These are phyloP conservation scores for Enteromius argenteus DNA, from an alignment of 2,797 vertebrate species.

Conservation along the genomic window DNA sequence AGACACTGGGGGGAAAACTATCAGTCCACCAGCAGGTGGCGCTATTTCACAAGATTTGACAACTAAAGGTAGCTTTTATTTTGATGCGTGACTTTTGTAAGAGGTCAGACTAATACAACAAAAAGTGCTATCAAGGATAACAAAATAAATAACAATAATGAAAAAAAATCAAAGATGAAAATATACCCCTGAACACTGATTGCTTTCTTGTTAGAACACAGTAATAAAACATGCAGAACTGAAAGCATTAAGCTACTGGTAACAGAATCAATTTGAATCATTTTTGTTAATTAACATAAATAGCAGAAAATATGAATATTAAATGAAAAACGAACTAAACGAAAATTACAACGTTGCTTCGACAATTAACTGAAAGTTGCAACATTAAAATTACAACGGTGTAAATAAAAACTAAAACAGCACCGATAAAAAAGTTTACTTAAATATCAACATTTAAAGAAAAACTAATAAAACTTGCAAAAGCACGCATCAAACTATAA, in stretches of 20 bases:
- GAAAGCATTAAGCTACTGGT: background rate
- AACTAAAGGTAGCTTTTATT: background rate
- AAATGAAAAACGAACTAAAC: background rate
- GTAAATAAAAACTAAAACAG: background rate
- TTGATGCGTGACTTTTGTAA: background rate
- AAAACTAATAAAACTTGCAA: background rate
- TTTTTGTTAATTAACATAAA: background rate
- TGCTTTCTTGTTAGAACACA: background rate
- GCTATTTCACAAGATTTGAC: conserved; percentile 46
- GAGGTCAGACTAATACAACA: background rate
- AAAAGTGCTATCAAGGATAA: background rate
- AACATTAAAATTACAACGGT: background rate
- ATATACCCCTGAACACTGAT: background rate
- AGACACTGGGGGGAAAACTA: no score
- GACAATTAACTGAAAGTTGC: background rate
- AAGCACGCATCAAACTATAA: background rate
- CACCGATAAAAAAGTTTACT: background rate
- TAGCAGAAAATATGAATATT: background rate
- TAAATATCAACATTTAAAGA: background rate
- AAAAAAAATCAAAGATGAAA: background rate
- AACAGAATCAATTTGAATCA: background rate
- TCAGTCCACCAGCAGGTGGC: conserved; percentile 62
- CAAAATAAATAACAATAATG: background rate
- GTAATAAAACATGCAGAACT: background rate
- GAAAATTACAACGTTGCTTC: background rate